Base-by-base conservation (phyloP, 2,797 vertebrate genomes). In the Anniella stebbinsi region DNA sequence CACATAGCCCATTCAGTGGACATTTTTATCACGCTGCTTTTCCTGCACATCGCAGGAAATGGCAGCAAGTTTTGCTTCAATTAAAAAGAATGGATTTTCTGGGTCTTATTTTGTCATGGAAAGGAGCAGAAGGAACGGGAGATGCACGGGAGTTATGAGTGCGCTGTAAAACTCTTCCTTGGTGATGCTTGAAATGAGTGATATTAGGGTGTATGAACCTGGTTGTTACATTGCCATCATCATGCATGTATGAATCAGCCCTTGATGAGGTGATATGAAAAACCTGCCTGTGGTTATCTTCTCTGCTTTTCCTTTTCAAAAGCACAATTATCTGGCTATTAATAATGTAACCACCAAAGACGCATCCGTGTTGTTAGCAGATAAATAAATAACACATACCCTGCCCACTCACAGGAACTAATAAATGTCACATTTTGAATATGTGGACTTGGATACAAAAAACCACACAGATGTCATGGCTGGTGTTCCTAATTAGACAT, bases 381-480 rank as follows among this genome's bases (percentile, higher is more conserved):
- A 75, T 66, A 80, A 86, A 75, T 66, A 80, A 86, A 75, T 15
- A 85, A 33, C 4, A 0, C 30, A 80, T 48, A 54, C 67, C 57
- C 70, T 86, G n/a, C 80, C 84, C 93, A 60, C 3, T 67, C 66
- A 76, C 54, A 87, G 78, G 69, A 92, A 38, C 3, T 5, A 80
- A 83, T 45, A 87, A 80, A 86, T 17, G 36, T 23, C 36, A 85
- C 7, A 88, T 91, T 60, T 88, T 3, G 36, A 86, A 5, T 4
- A 17, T 85, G 51, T 80, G 45, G 38, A 15, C 30, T 45, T 83
- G 38, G 33, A 21, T 33, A 82, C 57, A 36, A 67, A 66, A 5
- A 41, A 92, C n/a, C n/a, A n/a, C 75, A 81, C 28, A 67, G 63
- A 67, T 83, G 63, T 28, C 36, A 1, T 70, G 38, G 38, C 57